These are phyloP conservation scores for Corythornis vintsioides DNA, from an alignment of 2,113 vertebrate species.

Conservation along the genomic window DNA sequence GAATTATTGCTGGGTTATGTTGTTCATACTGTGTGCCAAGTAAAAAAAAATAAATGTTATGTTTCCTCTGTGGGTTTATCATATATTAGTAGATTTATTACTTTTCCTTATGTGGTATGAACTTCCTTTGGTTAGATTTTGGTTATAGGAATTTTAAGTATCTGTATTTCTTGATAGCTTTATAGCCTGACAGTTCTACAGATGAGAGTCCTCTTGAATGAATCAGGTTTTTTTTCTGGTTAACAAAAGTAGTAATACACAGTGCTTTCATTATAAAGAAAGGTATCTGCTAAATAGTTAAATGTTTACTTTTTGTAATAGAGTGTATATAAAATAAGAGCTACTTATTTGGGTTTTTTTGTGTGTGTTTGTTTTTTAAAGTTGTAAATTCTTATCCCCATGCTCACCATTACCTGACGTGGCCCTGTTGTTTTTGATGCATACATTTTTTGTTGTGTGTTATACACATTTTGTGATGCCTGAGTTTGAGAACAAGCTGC, in stretches of 20 bases:
- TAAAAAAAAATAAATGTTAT: too few relatives aligned
- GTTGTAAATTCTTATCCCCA: not conserved
- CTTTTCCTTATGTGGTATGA: not conserved
- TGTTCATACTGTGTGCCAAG: not conserved
- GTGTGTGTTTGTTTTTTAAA: not conserved
- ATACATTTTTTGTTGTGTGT: not conserved
- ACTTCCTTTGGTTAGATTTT: not conserved
- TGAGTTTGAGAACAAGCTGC: not conserved
- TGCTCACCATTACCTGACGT: not conserved
- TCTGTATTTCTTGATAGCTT: not conserved
- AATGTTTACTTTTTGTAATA: not conserved
- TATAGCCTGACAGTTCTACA: not conserved
- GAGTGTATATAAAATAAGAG: not conserved
- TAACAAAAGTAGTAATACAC: not conserved
- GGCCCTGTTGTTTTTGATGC: not conserved
- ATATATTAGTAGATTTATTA: not conserved
- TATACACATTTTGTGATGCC: not conserved
- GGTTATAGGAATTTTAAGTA: not conserved
- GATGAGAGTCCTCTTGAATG: not conserved
- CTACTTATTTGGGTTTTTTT: not conserved
- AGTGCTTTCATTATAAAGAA: not conserved
- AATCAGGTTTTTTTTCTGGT: not conserved
- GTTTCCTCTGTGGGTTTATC: not conserved
- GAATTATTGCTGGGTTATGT: not conserved
- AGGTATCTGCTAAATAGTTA: not conserved